Conservation (phyloP, 2,113 vertebrate genomes). For the Caracal caracal region DNA sequence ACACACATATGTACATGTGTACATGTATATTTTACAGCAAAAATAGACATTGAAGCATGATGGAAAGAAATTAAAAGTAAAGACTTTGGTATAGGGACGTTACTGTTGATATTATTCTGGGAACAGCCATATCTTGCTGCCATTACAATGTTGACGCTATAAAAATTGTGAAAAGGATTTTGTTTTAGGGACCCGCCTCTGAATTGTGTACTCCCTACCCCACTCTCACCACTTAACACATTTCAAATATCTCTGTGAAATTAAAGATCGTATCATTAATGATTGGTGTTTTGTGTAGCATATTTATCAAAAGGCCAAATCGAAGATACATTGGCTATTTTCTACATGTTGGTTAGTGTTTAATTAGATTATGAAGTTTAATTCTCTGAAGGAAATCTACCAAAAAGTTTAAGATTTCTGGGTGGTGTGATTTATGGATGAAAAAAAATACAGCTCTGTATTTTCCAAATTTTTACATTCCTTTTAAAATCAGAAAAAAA, state of each 20-base stretch:
- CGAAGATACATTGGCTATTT: neutral
- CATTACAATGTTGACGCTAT: neutral
- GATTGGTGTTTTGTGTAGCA: constrained; percentile 7
- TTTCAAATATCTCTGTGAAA: constrained; percentile 44
- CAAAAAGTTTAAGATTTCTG: constrained; percentile 36
- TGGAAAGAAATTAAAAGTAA: constrained; percentile 31
- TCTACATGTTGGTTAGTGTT: neutral
- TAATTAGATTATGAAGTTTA: constrained; percentile 9
- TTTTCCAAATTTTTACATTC: constrained; percentile 44
- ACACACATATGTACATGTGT: neutral
- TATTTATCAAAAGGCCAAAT: neutral
- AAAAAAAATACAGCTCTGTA: neutral
- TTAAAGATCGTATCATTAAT: constrained; percentile 31
- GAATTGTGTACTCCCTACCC: neutral
- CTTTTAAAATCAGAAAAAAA: constrained; percentile 35
- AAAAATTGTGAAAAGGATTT: constrained; percentile 36
- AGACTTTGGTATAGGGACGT: neutral
- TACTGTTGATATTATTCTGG: neutral
- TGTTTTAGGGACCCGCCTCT: neutral
- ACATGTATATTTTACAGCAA: neutral
- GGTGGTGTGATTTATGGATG: neutral
- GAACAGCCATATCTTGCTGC: neutral
- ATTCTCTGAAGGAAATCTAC: neutral
- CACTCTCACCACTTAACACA: neutral
- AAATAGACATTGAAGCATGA: constrained; percentile 13